Base-by-base conservation (phyloP, 2,888 invertebrate genomes). In the Ochropleura plecta region DNA sequence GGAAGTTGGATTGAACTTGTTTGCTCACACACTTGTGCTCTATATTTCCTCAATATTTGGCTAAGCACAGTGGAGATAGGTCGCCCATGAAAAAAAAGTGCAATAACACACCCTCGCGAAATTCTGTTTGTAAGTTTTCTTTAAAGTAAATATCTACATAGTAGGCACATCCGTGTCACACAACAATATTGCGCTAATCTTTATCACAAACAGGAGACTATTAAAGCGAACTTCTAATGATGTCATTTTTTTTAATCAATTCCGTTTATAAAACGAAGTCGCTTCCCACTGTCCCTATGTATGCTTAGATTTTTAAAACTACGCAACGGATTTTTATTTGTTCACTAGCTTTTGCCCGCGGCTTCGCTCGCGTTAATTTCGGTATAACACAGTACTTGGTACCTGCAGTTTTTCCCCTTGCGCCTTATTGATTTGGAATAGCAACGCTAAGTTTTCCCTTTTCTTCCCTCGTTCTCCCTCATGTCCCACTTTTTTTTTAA, bases 121-220 rank as follows among this genome's bases (percentile, higher is more conserved):
- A 53, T 53, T 65, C 46, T 69, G 18, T 55, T 55, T 55, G 4
- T 44, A 60, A n/a, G 46, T 69, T 65, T 40, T 65, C n/a, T 16
- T 46, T n/a, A 40, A 40, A 20, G 55, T 55, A 30, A 30, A 30
- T 30, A 30, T 30, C 30, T 30, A 48, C 30, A 30, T 30, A 30
- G 30, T 30, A 55, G 20, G 20, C 5, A 55, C 55, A 60, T 42
- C 60, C 18, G 60, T 60, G 10, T 42, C 6, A 67, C 12, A 18
- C 30, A 30, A 30, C 30, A 49, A 68, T 68, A 67, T 16, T 20
- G 42, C 20, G 48, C 16, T 6, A 48, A 20, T 20, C 42, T 49
- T 70, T 68, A 70, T 42, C 42, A 18, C 16, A 68, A 49, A 48
- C 8, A 49, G 20, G 42, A 44, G 6, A 12, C 40, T 40, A 48